A percentile compares a stretch with the other conserved stretches of the same genome.
phyloP scores from a whole-genome alignment of 2,888 invertebrate genomes.

The Brachyptera putata region DNA sequence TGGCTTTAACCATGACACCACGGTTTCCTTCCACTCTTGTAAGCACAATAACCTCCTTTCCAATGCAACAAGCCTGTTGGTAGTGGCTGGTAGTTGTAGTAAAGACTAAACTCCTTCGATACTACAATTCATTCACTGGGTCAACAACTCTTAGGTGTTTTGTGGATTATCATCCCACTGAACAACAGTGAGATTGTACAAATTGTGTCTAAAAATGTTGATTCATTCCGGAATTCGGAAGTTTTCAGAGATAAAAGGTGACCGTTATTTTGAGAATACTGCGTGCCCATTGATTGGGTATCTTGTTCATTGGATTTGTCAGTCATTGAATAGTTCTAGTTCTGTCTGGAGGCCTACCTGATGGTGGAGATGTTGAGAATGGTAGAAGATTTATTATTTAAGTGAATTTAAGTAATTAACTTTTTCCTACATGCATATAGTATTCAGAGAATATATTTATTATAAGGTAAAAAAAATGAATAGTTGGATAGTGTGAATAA shows the following conservation, averaged over 20 bases:
- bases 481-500: too few relatives aligned
- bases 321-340: too few relatives aligned
- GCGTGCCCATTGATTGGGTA: neutral
- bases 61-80: conserved; percentile 11
- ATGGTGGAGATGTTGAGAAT: too few relatives aligned
- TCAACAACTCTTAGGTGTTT: conserved; percentile 32
- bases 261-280: neutral
- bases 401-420: too few relatives aligned
- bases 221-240: conserved; percentile 30
- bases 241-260: neutral
- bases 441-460: too few relatives aligned
- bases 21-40: conserved; percentile 26
- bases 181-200: conserved; percentile 28
- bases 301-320: too few relatives aligned
- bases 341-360: too few relatives aligned
- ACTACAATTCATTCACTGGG: conserved; percentile 31
- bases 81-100: conserved; percentile 2
- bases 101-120: conserved; percentile 9
- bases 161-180: conserved; percentile 29
- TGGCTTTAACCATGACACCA: conserved; percentile 34
- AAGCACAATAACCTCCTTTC: conserved; percentile 31
- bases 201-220: conserved; percentile 30
- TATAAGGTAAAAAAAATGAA: too few relatives aligned
- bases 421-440: too few relatives aligned
- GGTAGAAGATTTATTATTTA: too few relatives aligned